Percentiles rank a stretch among this genome's conserved stretches.
These are phyloP conservation scores for Syngnathus scovelli DNA, from an alignment of 2,113 vertebrate species.

Conservation along the genomic window DNA sequence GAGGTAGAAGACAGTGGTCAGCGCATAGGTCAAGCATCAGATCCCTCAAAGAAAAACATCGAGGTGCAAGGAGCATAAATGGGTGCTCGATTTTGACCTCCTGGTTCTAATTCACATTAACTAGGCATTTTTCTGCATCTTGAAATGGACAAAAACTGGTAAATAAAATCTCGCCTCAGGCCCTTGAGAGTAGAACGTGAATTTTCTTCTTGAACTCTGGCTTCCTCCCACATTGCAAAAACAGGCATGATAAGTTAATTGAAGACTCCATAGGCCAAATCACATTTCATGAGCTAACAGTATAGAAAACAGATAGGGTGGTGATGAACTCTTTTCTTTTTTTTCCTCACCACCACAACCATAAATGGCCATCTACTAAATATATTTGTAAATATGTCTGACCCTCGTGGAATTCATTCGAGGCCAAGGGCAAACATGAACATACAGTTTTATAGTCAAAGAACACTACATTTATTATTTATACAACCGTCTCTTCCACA, in stretches of 20 bases:
- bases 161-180: not conserved
- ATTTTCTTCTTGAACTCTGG: not conserved
- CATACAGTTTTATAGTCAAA: conserved; percentile 33
- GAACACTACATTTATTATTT: conserved; percentile 45
- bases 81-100: not conserved
- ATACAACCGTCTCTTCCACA: conserved; percentile 46
- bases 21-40: not conserved
- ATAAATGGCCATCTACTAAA: conserved; percentile 57
- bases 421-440: conserved; percentile 49
- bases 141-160: not conserved
- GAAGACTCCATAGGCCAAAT: not conserved
- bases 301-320: not conserved
- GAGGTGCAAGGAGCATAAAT: not conserved
- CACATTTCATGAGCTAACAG: not conserved
- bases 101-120: not conserved
- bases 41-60: not conserved
- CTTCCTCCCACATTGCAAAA: not conserved
- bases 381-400: conserved; percentile 62
- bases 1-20: too few species aligned
- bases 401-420: conserved; percentile 59
- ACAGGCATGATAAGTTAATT: not conserved
- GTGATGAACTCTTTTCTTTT: conserved; percentile 5
- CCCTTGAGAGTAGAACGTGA: not conserved
- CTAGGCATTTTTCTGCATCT: not conserved
- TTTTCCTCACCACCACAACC: conserved; percentile 32